Evolutionary conservation across 2,797 vertebrate species (phyloP).

Genomic region (Eulemur coronatus): DNA sequence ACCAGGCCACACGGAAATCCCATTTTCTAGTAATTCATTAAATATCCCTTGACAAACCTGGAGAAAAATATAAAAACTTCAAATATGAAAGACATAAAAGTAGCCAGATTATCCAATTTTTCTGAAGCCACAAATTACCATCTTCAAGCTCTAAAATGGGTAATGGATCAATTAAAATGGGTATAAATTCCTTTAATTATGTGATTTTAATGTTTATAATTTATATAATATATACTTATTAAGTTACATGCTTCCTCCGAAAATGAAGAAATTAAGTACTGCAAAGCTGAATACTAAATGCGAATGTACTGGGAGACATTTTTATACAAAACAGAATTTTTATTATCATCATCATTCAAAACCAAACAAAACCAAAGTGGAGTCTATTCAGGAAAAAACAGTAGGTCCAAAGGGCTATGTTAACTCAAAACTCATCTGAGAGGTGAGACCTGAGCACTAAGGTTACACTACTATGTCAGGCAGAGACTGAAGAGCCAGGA

Average conservation of each 20-base stretch:
- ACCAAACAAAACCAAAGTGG: slow-evolving; percentile 32
- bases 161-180: neutral
- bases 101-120: neutral
- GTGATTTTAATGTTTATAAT: neutral
- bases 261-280: neutral
- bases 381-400: neutral
- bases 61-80: slow-evolving; percentile 2
- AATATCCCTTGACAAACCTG: slow-evolving; percentile 95
- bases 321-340: neutral
- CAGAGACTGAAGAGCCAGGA: neutral
- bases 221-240: neutral
- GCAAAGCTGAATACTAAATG: neutral
- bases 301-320: neutral
- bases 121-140: neutral
- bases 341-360: slow-evolving; percentile 15
- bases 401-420: neutral
- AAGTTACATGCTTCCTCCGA: neutral
- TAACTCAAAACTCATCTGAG: neutral
- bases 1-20: slow-evolving; percentile 94
- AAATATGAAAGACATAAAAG: slow-evolving; percentile 38
- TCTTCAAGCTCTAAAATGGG: slow-evolving; percentile 24
- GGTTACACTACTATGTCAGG: neutral
- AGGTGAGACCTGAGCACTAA: neutral
- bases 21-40: slow-evolving; percentile 90
- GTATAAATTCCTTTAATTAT: neutral